These are phyloP conservation scores for Atopsyche davidsoni DNA, from an alignment of 1,140 invertebrate genomes.

Conservation along the genomic window DNA sequence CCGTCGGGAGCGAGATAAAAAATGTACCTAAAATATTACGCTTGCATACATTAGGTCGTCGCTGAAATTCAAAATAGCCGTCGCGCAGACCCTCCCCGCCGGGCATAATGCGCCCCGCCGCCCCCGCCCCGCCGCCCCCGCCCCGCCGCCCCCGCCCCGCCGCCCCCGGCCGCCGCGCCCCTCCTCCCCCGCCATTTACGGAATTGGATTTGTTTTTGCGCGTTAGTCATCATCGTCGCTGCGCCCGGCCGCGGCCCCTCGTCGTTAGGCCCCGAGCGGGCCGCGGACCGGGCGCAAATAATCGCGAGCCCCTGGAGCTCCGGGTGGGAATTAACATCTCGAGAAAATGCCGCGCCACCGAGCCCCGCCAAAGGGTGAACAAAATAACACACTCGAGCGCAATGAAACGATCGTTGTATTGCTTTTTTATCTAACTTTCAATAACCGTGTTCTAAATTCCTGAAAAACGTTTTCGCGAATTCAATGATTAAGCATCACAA, in stretches of 20 bases:
- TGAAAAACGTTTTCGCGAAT: too few relatives aligned
- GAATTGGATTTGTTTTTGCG: conserved; percentile 32
- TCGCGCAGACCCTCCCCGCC: too few relatives aligned
- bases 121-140: background rate
- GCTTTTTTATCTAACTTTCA: too few relatives aligned
- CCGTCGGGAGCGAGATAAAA: background rate
- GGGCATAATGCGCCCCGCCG: background rate
- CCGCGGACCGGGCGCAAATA: conserved; percentile 2
- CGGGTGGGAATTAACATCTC: background rate
- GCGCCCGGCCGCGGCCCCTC: conserved; percentile 11
- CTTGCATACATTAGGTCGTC: too few relatives aligned
- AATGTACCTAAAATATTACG: too few relatives aligned
- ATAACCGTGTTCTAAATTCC: too few relatives aligned
- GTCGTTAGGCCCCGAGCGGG: conserved; percentile 1
- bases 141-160: background rate
- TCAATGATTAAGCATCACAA: too few relatives aligned
- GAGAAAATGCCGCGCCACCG: too few relatives aligned
- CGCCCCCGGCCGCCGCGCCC: background rate
- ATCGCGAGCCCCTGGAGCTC: conserved; percentile 1
- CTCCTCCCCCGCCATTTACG: conserved; percentile 26
- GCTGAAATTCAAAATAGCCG: too few relatives aligned
- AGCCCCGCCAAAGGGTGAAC: conserved; percentile 4
- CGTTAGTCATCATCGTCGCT: conserved; percentile 31
- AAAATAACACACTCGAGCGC: too few relatives aligned
- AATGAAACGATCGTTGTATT: too few relatives aligned